Evolutionary conservation across 2,113 vertebrate species (phyloP).

Genomic region (Neoarius graeffei): DNA sequence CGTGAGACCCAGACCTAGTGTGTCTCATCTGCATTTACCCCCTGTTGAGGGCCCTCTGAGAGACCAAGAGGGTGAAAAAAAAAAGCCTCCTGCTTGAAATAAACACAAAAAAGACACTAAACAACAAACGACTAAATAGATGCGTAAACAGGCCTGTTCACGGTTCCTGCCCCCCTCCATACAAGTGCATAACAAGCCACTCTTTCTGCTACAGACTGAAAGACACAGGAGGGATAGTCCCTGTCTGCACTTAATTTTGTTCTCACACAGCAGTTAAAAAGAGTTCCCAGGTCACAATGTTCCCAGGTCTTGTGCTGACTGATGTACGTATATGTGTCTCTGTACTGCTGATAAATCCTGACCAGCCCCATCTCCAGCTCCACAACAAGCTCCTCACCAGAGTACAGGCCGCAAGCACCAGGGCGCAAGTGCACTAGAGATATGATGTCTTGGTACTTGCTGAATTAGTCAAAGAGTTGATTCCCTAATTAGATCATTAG

Average conservation of each 20-base stretch:
- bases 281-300: slow-evolving; percentile 23
- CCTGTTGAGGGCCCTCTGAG: slow-evolving; percentile 81
- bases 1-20: slow-evolving; percentile 87
- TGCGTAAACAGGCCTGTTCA: slow-evolving; percentile 61
- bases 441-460: slow-evolving; percentile 78
- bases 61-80: slow-evolving; percentile 62
- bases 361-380: not conserved
- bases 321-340: slow-evolving; percentile 7
- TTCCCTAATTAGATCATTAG: slow-evolving; percentile 59
- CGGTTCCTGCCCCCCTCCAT: slow-evolving; percentile 35
- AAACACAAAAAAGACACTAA: slow-evolving; percentile 61
- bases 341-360: not conserved
- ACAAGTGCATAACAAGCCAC: slow-evolving; percentile 52
- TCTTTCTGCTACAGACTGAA: slow-evolving; percentile 77
- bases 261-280: slow-evolving; percentile 70
- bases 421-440: slow-evolving; percentile 9
- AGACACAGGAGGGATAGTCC: slow-evolving; percentile 76
- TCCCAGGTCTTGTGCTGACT: slow-evolving; percentile 20
- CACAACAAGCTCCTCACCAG: slow-evolving; percentile 13
- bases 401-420: slow-evolving; percentile 15
- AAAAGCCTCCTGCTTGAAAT: slow-evolving; percentile 76
- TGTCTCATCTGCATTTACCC: slow-evolving; percentile 92
- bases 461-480: slow-evolving; percentile 71
- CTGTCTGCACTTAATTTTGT: slow-evolving; percentile 81
- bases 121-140: slow-evolving; percentile 64